Conservation (phyloP, 2,113 vertebrate genomes). For the Labrus mixtus region DNA sequence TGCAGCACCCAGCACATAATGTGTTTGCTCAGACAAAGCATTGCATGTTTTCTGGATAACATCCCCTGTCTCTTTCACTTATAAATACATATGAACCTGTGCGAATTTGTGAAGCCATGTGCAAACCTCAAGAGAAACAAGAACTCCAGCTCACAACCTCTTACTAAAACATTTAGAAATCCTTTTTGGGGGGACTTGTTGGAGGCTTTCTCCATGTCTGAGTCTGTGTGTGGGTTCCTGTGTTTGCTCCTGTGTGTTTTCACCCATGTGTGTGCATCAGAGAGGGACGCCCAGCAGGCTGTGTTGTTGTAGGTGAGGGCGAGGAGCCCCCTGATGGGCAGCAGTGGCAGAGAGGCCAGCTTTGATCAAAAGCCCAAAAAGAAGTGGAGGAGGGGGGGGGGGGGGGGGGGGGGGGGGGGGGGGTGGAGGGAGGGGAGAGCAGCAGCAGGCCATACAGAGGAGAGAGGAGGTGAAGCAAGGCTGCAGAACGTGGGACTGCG, state of each 20-base stretch:
- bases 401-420: background rate
- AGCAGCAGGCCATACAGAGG: slow-evolving; percentile 52
- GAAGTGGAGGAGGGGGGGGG: slow-evolving; percentile 25
- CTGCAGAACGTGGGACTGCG: slow-evolving; percentile 61
- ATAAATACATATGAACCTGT: slow-evolving; percentile 48
- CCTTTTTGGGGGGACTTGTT: background rate
- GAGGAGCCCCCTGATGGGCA: slow-evolving; percentile 83
- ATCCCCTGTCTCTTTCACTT: slow-evolving; percentile 62
- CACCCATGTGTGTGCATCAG: slow-evolving; percentile 68
- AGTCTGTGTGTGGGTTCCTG: slow-evolving; percentile 57
- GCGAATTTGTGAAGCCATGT: slow-evolving; percentile 47
- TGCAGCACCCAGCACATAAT: slow-evolving; percentile 71
- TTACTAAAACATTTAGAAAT: slow-evolving; percentile 32
- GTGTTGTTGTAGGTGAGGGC: slow-evolving; percentile 84
- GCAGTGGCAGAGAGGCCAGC: slow-evolving; percentile 80
- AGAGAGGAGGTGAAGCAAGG: slow-evolving; percentile 65
- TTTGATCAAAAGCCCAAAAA: slow-evolving; percentile 78
- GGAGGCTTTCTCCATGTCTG: slow-evolving; percentile 14
- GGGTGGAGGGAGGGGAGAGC: slow-evolving; percentile 21
- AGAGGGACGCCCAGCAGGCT: slow-evolving; percentile 76
- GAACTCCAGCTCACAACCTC: slow-evolving; percentile 15
- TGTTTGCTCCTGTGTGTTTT: slow-evolving; percentile 56
- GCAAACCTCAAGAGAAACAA: slow-evolving; percentile 20
- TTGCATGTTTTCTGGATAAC: slow-evolving; percentile 64
- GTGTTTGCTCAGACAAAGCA: slow-evolving; percentile 73